Conservation (phyloP, 2,797 vertebrate genomes). For the Uromys caudimaculatus region DNA sequence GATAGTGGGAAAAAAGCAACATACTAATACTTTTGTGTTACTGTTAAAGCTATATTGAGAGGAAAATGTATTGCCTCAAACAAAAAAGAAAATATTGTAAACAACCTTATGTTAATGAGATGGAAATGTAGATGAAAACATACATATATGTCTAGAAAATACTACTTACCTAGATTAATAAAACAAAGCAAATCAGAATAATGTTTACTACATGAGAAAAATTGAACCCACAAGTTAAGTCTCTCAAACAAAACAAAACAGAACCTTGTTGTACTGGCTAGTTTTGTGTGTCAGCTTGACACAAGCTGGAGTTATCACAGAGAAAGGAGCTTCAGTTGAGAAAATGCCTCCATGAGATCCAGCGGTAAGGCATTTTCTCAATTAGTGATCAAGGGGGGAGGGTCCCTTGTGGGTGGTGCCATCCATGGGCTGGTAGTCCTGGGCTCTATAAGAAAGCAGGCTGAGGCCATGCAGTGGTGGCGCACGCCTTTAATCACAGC, state of each 20-base stretch:
- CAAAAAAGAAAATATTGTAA: background rate
- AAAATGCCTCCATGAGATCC: too few species aligned
- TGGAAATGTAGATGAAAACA: conserved; percentile 27
- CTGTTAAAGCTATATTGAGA: background rate
- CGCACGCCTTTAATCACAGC: too few species aligned
- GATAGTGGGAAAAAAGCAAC: background rate
- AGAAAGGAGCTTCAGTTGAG: too few species aligned
- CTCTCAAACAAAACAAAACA: background rate
- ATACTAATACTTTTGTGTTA: conserved; percentile 22
- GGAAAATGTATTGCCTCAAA: conserved; percentile 18
- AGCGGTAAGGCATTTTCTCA: too few species aligned
- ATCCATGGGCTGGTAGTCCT: too few species aligned
- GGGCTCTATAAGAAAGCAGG: too few species aligned
- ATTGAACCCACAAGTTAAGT: conserved; percentile 1
- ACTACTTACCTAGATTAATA: background rate
- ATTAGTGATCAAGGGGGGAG: too few species aligned
- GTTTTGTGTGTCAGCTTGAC: too few species aligned
- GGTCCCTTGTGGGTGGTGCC: too few species aligned
- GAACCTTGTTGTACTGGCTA: background rate
- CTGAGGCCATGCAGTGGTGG: too few species aligned
- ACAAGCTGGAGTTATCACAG: too few species aligned
- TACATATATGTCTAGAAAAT: background rate
- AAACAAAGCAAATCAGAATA: conserved; percentile 26
- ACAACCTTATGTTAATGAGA: background rate
- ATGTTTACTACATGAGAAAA: conserved; percentile 50